Evolutionary conservation across 2,113 vertebrate genomes (phyloP), one percentile per base, ranked within the genome.

Genomic region (Mus spicilegus): DNA sequence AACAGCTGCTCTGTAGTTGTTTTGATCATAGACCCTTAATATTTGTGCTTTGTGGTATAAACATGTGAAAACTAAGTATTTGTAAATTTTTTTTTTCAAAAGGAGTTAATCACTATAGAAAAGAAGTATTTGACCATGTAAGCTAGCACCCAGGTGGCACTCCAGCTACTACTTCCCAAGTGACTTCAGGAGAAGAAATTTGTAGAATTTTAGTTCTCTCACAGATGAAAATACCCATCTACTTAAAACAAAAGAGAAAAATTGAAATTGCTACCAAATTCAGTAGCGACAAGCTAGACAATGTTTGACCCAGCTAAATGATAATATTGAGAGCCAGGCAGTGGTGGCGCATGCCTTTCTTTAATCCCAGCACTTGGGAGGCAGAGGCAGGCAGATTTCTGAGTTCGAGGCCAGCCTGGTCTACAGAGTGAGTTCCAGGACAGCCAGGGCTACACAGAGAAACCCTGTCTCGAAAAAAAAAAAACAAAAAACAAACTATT

Each of bases 191-290:
- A 70, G 95, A 94, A 93, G 22, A 91, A 85, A 94, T 54, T 91
- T 5, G 46, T 33, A 75, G 39, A 65, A 87, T 90, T 96, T 96
- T 85, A 94, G 22, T 85, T 93, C 24, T 93, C 42, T 88, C 70
- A 96, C 39, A 42, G 54, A 72, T 91, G 89, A 93, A 89, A 94
- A 96, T 81, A 90, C 16, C 42, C 84, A 63, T 26, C 39, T 91
- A 61, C 7, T 39, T 88, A 49, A 89, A 95, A 96, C 85, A 49
- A 89, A 95, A 96, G 88, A 88, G 33, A 7, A 92, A 54, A 94
- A 89, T n/a, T 39, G 89, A 89, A 96, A 87, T 17, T 5, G 81
- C 39, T 75, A 93, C 36, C 54, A 92, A 19, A 6, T 76, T 95
- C 51, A 80, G 82, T 61, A 86, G 28, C 90, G 63, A 95, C 5